Conservation (phyloP, 2,888 invertebrate genomes). For the Thereva unica region DNA sequence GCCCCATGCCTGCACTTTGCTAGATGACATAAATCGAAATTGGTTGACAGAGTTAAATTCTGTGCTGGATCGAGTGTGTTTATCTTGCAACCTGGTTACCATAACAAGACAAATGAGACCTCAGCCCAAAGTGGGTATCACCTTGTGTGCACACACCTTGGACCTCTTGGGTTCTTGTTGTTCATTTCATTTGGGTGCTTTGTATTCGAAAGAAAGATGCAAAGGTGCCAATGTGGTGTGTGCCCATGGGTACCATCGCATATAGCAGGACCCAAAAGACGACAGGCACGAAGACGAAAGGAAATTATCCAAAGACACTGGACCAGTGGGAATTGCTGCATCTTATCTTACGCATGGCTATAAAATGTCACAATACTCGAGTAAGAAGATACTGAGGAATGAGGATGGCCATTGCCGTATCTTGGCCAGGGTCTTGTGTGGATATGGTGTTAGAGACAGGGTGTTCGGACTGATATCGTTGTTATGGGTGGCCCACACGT, state of each 20-base stretch:
- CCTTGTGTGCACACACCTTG: conserved; percentile 19
- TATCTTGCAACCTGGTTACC: conserved; percentile 17
- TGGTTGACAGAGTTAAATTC: conserved; percentile 38
- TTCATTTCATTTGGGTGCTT: conserved; percentile 28
- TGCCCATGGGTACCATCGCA: background rate
- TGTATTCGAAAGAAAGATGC: conserved; percentile 6
- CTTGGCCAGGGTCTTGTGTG: conserved; percentile 33
- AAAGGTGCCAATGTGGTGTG: conserved; percentile 3
- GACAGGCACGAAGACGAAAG: conserved; percentile 2
- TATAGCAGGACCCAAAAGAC: background rate
- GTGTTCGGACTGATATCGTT: conserved; percentile 50
- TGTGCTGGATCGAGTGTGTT: conserved; percentile 33
- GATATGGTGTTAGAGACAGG: conserved; percentile 36
- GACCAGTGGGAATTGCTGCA: conserved; percentile 29
- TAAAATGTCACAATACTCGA: conserved; percentile 43
- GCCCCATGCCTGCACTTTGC: conserved; percentile 39
- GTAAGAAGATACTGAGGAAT: conserved; percentile 34
- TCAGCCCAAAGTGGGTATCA: conserved; percentile 20
- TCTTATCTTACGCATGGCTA: conserved; percentile 43
- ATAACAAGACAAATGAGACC: conserved; percentile 29
- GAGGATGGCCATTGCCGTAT: conserved; percentile 26
- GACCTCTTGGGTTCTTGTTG: conserved; percentile 10
- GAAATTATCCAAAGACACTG: conserved; percentile 24
- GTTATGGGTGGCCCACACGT: conserved; percentile 59
- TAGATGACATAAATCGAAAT: conserved; percentile 39